Conservation (phyloP, 2,888 invertebrate genomes). For the Blastobasis adustella region DNA sequence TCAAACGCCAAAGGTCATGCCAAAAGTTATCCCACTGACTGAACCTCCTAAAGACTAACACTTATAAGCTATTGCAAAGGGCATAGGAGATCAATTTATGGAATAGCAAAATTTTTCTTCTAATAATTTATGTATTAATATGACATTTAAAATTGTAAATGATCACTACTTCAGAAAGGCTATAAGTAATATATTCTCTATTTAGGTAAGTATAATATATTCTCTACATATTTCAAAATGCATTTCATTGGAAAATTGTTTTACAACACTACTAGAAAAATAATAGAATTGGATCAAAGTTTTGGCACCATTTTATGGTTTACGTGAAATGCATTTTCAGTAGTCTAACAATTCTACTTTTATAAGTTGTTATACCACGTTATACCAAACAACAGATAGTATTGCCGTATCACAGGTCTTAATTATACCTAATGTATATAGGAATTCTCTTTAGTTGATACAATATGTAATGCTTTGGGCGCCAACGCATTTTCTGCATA, state of each 20-base stretch:
- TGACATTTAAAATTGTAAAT: slow-evolving; percentile 34
- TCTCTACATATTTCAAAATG: too few species aligned
- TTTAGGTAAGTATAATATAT: background rate
- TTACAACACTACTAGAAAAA: too few species aligned
- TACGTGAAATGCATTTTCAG: too few species aligned
- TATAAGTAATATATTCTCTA: slow-evolving; percentile 23
- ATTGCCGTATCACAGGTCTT: slow-evolving; percentile 22
- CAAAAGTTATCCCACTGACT: too few species aligned
- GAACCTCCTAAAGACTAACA: too few species aligned
- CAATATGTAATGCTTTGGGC: slow-evolving; percentile 25
- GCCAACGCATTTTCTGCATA: slow-evolving; percentile 68
- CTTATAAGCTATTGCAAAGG: slow-evolving; percentile 23
- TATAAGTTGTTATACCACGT: too few species aligned
- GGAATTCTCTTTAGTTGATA: background rate
- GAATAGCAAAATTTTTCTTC: slow-evolving; percentile 50
- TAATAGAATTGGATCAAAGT: too few species aligned
- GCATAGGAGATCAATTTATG: slow-evolving; percentile 55
- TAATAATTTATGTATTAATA: slow-evolving; percentile 21
- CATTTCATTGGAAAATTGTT: too few species aligned
- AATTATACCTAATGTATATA: slow-evolving; percentile 12
- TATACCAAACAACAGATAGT: background rate
- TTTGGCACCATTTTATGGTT: too few species aligned
- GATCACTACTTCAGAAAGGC: slow-evolving; percentile 39
- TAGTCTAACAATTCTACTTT: too few species aligned
- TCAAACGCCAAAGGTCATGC: too few species aligned